A percentile compares a stretch with the other conserved stretches of the same genome.
These are phyloP conservation scores for Chouioia cunea DNA, from an alignment of 2,888 invertebrate species.

Conservation along the genomic window DNA sequence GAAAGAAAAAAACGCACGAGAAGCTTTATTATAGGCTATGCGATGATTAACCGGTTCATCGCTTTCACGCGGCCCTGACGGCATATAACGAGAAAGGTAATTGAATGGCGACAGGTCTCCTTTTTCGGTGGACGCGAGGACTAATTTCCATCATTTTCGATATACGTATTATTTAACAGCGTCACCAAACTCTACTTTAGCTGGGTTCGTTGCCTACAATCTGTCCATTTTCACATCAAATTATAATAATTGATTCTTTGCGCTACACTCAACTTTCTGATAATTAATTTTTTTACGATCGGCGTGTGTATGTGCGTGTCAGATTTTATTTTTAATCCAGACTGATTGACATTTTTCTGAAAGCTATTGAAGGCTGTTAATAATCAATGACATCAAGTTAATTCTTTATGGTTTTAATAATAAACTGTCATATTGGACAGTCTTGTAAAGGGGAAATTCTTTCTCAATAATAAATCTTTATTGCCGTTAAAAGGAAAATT, in stretches of 20 bases:
- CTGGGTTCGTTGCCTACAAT: neutral
- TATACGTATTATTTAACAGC: constrained; percentile 3
- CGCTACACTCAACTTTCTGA: too few species aligned
- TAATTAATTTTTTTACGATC: neutral
- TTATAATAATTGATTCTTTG: too few species aligned
- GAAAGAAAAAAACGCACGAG: neutral
- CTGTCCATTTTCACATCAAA: too few species aligned
- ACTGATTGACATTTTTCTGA: constrained; percentile 3
- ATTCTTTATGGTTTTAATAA: neutral
- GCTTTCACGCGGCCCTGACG: constrained; percentile 9
- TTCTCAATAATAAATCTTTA: neutral
- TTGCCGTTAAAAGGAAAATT: too few species aligned
- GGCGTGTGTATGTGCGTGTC: neutral
- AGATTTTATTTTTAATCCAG: too few species aligned
- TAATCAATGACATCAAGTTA: too few species aligned
- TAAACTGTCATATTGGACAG: neutral
- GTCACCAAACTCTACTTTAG: neutral
- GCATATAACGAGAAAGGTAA: constrained; percentile 4
- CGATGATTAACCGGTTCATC: constrained; percentile 43
- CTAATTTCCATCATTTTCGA: constrained; percentile 1
- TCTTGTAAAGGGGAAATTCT: neutral
- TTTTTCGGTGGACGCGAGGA: neutral
- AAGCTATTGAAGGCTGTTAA: too few species aligned
- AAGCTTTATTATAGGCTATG: constrained; percentile 24
- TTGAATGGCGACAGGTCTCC: constrained; percentile 33